A percentile compares a stretch with the other conserved stretches of the same genome.
phyloP scores from a whole-genome alignment of 2,797 vertebrate genomes.

The Danio jaintianensis region DNA sequence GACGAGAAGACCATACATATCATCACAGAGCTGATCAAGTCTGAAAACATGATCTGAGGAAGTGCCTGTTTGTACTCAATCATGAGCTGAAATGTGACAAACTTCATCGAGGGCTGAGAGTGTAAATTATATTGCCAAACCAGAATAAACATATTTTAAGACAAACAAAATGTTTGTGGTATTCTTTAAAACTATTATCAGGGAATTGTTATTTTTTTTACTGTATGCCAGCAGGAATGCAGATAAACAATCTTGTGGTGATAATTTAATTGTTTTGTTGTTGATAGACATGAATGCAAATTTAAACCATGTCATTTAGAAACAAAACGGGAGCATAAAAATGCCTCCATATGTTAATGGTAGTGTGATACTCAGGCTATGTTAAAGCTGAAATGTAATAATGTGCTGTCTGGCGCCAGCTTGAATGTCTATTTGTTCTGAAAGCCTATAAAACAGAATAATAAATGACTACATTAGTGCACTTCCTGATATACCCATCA shows the following conservation, averaged over 20 bases:
- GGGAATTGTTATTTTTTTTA: neutral
- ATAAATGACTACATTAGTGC: slow-evolving; percentile 15
- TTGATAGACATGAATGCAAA: neutral
- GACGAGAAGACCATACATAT: slow-evolving; percentile 90
- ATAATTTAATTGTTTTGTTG: slow-evolving; percentile 19
- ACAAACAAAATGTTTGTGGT: neutral
- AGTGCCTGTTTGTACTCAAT: neutral
- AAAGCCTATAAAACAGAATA: slow-evolving; percentile 13
- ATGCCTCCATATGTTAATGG: neutral
- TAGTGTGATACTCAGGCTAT: too few relatives aligned
- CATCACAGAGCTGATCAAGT: slow-evolving; percentile 92
- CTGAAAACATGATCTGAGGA: slow-evolving; percentile 76
- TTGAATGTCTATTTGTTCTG: neutral
- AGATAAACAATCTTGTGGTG: slow-evolving; percentile 5
- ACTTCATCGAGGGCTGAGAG: slow-evolving; percentile 6
- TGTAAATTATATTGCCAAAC: slow-evolving; percentile 49
- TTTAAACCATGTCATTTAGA: neutral
- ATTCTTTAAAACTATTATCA: slow-evolving; percentile 1
- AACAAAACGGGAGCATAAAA: neutral
- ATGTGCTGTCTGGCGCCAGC: neutral
- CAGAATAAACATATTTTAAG: slow-evolving; percentile 58
- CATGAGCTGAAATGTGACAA: neutral
- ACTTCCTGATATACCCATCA: slow-evolving; percentile 16
- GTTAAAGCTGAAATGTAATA: neutral
- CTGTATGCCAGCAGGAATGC: neutral